Evolutionary conservation across 2,113 vertebrate species (phyloP).

Genomic region (Odocoileus virginianus): DNA sequence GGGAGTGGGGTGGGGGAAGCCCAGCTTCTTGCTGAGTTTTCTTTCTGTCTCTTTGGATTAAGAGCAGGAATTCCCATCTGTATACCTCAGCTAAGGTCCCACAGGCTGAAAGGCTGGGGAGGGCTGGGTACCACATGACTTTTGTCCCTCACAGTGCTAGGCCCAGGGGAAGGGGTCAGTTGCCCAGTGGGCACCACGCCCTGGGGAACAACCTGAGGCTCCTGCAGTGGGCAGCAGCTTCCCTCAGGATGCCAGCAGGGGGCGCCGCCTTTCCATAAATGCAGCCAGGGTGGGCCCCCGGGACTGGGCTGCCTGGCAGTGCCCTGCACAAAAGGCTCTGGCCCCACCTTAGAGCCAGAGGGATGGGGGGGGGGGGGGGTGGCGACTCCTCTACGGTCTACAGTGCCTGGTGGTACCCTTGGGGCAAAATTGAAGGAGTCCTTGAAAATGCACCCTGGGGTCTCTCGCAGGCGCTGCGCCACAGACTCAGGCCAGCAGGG

Average conservation of each 20-base stretch:
- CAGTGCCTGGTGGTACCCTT: not conserved
- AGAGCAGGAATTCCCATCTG: constrained; percentile 67
- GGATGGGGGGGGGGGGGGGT: not conserved
- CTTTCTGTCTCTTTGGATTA: constrained; percentile 70
- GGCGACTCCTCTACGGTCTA: not conserved
- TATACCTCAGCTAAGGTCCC: constrained; percentile 52
- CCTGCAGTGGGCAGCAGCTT: not conserved
- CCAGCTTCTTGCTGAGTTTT: constrained; percentile 66
- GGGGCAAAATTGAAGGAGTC: not conserved
- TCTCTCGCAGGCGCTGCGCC: not conserved
- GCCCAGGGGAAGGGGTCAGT: not conserved
- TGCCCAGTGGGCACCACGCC: not conserved
- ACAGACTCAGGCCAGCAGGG: not conserved
- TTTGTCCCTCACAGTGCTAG: not conserved
- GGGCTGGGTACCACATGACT: constrained; percentile 42
- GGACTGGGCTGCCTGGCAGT: not conserved
- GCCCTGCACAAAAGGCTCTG: not conserved
- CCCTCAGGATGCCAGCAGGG: constrained; percentile 33
- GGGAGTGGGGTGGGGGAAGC: constrained; percentile 34
- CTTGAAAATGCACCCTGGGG: not conserved
- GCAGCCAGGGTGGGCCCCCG: not conserved
- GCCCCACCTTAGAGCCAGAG: not conserved
- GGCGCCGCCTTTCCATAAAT: constrained; percentile 31
- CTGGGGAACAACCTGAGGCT: not conserved
- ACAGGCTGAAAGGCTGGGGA: constrained; percentile 51